Evolutionary conservation across 1,140 invertebrate genomes (phyloP), one percentile per base, ranked within the genome.

Genomic region (Glomeris maerens): DNA sequence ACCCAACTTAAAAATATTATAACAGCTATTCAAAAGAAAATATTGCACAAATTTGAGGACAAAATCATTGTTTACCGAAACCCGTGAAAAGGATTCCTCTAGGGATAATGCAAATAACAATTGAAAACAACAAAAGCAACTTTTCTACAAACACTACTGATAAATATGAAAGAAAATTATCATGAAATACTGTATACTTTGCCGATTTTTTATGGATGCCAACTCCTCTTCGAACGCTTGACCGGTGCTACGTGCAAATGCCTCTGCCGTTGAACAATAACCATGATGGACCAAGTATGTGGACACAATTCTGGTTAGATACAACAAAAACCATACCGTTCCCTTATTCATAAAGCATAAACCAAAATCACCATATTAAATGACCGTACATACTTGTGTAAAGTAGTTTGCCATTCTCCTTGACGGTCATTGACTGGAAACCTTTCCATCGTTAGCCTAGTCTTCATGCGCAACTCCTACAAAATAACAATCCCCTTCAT

Each of bases 231-330:
- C 79, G 64, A 96, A 88, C 53, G 78, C 74, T 72, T 93, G 87
- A 52, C 81, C 81, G 51, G 93, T 95, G 62, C 81, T 82, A 63
- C 80, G 78, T 57, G 87, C 83, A 71, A 97, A 97, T n/a, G 89
- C 83, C 73, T 96, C 90, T 50, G 93, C 92, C 55, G 93, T 92
- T 56, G 84, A 80, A 76, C 87, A 93, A 66, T 94, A 97, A 39
- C 93, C 93, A 70, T 96, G 90, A 72, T 97, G 93, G 54, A 97
- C 87, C 60, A 98, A 77, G 74, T 97, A 98, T 45, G 91, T 84
- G 50, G 88, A 92, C 47, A 97, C 90, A 80, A 97, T 88, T 74
- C 90, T 94, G 67, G 25, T 4, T 69, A 67, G 46, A 54, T 40
- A 50, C 21, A 60, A 29, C 31, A 46, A 52, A n/a, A 36, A 17